A percentile compares a stretch with the other conserved stretches of the same genome.
phyloP scores from a whole-genome alignment of 2,113 vertebrate genomes.

The Crotalus horridus region DNA sequence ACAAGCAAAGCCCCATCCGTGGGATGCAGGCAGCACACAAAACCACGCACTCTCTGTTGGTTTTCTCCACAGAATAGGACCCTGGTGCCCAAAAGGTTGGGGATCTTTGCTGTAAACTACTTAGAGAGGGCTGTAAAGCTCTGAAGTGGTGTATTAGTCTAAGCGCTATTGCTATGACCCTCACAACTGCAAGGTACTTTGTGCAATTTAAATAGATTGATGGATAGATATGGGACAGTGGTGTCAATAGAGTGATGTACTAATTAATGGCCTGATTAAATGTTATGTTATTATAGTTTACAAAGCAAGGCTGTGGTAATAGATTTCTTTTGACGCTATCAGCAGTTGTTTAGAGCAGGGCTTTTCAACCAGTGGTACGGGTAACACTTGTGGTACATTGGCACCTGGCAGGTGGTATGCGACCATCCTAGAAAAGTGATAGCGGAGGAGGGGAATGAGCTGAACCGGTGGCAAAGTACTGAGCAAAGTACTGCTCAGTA shows the following conservation, averaged over 20 bases:
- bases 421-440: too few relatives aligned
- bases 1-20: too few relatives aligned
- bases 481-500: too few relatives aligned
- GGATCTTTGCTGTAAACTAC: neutral
- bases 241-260: conserved; percentile 74
- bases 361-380: too few relatives aligned
- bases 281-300: conserved; percentile 72
- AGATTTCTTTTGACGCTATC: conserved; percentile 54
- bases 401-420: too few relatives aligned
- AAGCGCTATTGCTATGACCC: conserved; percentile 61
- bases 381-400: too few relatives aligned
- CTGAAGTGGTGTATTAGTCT: neutral
- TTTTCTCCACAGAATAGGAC: too few relatives aligned
- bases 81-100: too few relatives aligned
- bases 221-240: conserved; percentile 68
- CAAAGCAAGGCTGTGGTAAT: conserved; percentile 58
- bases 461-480: too few relatives aligned
- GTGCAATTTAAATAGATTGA: conserved; percentile 79
- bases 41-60: too few relatives aligned
- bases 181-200: conserved; percentile 65
- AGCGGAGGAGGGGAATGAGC: too few relatives aligned
- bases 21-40: too few relatives aligned
- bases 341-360: conserved; percentile 50
- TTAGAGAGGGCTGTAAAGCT: neutral
- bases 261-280: conserved; percentile 77